A percentile compares a stretch with the other conserved stretches of the same genome.
phyloP scores from a whole-genome alignment of 1,140 invertebrate species.

The Plodia interpunctella region DNA sequence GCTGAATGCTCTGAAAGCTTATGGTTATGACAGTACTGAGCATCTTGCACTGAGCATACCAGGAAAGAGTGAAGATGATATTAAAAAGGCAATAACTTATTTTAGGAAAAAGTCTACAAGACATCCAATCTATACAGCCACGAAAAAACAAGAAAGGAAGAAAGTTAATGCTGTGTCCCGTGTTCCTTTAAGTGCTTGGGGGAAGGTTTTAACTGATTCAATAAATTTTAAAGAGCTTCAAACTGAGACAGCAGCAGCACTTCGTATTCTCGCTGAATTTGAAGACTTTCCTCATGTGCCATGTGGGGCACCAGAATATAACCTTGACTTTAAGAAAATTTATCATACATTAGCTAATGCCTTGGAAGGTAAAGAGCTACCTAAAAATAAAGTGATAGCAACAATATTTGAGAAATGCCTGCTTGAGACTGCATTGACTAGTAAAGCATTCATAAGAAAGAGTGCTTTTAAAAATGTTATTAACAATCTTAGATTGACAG shows the following conservation, averaged over 20 bases:
- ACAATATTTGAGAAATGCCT: slow-evolving; percentile 50
- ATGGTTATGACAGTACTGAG: slow-evolving; percentile 32
- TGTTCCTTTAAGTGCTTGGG: slow-evolving; percentile 48
- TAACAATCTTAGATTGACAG: slow-evolving; percentile 31
- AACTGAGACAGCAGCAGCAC: slow-evolving; percentile 50
- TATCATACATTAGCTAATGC: slow-evolving; percentile 60
- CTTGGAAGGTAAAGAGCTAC: slow-evolving; percentile 54
- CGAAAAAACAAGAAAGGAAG: slow-evolving; percentile 23
- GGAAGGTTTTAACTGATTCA: slow-evolving; percentile 43
- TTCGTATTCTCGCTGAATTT: slow-evolving; percentile 58
- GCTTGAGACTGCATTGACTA: slow-evolving; percentile 48
- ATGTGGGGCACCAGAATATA: slow-evolving; percentile 28
- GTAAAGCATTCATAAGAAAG: slow-evolving; percentile 47
- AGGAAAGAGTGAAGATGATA: slow-evolving; percentile 39
- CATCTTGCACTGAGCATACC: slow-evolving; percentile 30
- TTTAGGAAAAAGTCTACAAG: slow-evolving; percentile 38
- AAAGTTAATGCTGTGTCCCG: slow-evolving; percentile 13
- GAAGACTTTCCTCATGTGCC: slow-evolving; percentile 42
- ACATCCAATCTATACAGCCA: slow-evolving; percentile 16
- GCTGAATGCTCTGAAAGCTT: slow-evolving; percentile 38
- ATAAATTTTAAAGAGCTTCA: slow-evolving; percentile 42
- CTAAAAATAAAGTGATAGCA: slow-evolving; percentile 31
- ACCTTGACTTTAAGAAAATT: slow-evolving; percentile 48
- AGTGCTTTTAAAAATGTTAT: slow-evolving; percentile 31
- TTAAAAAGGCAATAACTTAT: slow-evolving; percentile 37